phyloP scores from a whole-genome alignment of 2,888 invertebrate genomes.

The Cylindroiulus punctatus region DNA sequence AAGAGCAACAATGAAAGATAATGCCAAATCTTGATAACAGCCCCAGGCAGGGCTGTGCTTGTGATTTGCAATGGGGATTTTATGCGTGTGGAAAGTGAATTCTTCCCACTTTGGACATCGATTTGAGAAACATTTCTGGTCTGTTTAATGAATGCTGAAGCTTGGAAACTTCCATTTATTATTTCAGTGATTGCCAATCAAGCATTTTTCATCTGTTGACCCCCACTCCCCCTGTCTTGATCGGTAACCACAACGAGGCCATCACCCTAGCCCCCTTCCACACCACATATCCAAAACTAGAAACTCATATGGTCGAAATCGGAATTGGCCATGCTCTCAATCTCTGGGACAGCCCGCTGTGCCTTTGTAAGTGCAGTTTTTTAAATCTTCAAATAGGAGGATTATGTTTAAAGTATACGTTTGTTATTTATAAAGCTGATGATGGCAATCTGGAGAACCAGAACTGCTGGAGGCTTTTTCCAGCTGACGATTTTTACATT shows the following conservation, averaged over 20 bases:
- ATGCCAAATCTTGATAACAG: not conserved
- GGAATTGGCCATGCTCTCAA: constrained; percentile 65
- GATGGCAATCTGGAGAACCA: constrained; percentile 56
- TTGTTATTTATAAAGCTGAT: constrained; percentile 54
- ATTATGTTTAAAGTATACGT: not conserved
- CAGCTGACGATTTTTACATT: constrained; percentile 56
- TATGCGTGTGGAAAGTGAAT: not conserved
- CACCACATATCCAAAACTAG: constrained; percentile 66
- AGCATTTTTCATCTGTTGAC: constrained; percentile 66
- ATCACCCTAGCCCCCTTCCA: constrained; percentile 66
- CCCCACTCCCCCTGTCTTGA: constrained; percentile 65
- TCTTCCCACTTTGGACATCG: no score
- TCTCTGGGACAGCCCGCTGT: constrained; percentile 66
- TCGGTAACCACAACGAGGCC: constrained; percentile 64
- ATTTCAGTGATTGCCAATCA: constrained; percentile 63
- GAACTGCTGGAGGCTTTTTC: constrained; percentile 53
- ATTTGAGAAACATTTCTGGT: not conserved
- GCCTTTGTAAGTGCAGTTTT: constrained; percentile 62
- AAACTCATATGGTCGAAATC: constrained; percentile 65
- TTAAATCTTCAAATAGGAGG: not conserved
- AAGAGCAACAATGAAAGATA: not conserved
- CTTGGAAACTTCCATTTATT: not conserved
- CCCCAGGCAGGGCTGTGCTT: not conserved
- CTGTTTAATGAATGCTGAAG: not conserved
- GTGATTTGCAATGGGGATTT: not conserved